Percentiles rank a stretch among this genome's conserved stretches.
Evolutionary conservation across 2,797 vertebrate species (phyloP).

Genomic region (Poeciliopsis turneri): DNA sequence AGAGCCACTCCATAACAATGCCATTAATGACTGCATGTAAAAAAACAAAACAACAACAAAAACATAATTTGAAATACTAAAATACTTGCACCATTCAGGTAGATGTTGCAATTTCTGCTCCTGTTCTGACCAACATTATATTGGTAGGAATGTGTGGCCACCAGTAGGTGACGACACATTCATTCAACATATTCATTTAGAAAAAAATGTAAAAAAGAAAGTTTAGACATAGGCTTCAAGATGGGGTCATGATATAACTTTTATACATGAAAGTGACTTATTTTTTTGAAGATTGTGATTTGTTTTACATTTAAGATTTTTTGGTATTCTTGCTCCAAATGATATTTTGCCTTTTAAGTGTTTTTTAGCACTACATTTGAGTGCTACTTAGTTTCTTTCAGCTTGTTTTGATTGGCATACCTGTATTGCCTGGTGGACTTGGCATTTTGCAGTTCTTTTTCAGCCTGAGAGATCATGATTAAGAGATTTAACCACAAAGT

Average conservation of each 20-base stretch:
- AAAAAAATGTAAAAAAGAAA: too few relatives aligned
- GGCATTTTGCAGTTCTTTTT: constrained; percentile 39
- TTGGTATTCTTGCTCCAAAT: background rate
- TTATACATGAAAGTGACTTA: background rate
- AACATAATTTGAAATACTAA: background rate
- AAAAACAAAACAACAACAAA: too few relatives aligned
- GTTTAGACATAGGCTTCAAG: background rate
- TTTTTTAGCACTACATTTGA: background rate
- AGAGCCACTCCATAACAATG: background rate
- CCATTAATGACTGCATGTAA: background rate
- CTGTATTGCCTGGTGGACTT: constrained; percentile 46
- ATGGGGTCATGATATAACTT: background rate
- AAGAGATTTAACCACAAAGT: constrained; percentile 64
- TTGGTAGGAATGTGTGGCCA: background rate
- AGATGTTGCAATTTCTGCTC: background rate
- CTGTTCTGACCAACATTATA: background rate
- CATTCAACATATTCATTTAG: background rate
- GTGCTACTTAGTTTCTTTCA: constrained; percentile 3
- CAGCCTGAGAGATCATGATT: constrained; percentile 51
- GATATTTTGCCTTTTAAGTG: background rate
- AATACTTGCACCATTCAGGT: background rate
- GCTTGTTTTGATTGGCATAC: constrained; percentile 44
- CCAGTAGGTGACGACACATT: background rate
- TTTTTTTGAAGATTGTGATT: background rate
- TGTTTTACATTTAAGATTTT: background rate